Evolutionary conservation across 2,888 invertebrate genomes (phyloP).

Genomic region (Malacosoma neustria): DNA sequence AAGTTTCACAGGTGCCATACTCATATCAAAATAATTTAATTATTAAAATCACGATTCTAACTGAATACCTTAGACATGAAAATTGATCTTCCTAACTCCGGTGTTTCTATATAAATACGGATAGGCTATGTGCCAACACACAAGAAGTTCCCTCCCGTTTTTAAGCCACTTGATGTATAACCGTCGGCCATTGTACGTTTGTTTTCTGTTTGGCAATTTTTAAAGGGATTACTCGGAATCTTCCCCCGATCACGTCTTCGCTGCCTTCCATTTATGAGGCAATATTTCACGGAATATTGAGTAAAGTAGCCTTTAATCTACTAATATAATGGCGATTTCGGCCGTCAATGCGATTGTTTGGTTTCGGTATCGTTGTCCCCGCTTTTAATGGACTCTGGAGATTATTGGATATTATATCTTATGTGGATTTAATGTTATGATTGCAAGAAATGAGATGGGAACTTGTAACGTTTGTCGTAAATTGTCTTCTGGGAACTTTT

Average conservation of each 20-base stretch:
- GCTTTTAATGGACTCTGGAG: neutral
- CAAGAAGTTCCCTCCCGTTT: slow-evolving; percentile 27
- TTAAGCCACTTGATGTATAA: slow-evolving; percentile 63
- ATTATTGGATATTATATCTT: slow-evolving; percentile 6
- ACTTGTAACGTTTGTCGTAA: neutral
- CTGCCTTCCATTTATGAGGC: slow-evolving; percentile 67
- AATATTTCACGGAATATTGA: slow-evolving; percentile 73
- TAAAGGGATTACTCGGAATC: slow-evolving; percentile 61
- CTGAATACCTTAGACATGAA: no score
- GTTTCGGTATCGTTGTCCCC: slow-evolving; percentile 1
- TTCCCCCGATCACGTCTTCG: slow-evolving; percentile 62
- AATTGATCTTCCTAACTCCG: no score
- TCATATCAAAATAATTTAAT: no score
- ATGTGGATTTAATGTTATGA: slow-evolving; percentile 7
- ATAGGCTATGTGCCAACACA: no score
- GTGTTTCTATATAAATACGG: no score
- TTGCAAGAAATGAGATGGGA: slow-evolving; percentile 5
- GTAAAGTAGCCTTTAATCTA: slow-evolving; percentile 73
- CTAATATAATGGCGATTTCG: slow-evolving; percentile 63
- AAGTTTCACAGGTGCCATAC: no score
- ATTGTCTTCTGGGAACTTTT: neutral
- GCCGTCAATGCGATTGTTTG: slow-evolving; percentile 7
- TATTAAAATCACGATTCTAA: no score
- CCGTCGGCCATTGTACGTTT: slow-evolving; percentile 54
- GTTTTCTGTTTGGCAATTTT: slow-evolving; percentile 72